Conservation (phyloP, 2,888 invertebrate species). For the Parnassius mnemosyne region DNA sequence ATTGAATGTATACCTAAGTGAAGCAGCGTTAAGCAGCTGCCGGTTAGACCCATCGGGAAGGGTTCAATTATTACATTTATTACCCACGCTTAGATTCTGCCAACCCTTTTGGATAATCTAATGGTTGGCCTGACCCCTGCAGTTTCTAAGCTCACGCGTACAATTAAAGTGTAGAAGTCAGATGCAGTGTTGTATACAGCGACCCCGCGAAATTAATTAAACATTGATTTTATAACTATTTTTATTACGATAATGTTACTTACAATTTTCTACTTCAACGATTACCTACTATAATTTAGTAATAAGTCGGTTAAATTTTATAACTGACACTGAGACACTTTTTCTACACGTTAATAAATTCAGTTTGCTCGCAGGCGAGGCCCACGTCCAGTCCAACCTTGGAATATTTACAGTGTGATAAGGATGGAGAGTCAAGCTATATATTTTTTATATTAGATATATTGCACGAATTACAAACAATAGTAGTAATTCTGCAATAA, state of each 20-base stretch:
- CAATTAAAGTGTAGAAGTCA: slow-evolving; percentile 31
- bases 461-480: too few relatives aligned
- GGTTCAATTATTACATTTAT: slow-evolving; percentile 59
- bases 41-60: slow-evolving; percentile 45
- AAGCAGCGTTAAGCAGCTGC: slow-evolving; percentile 53
- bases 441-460: too few relatives aligned
- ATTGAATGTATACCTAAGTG: not conserved
- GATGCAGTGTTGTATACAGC: slow-evolving; percentile 45
- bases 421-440: too few relatives aligned
- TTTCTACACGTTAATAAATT: too few relatives aligned
- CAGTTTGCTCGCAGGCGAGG: too few relatives aligned
- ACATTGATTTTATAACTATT: slow-evolving; percentile 18
- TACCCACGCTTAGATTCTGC: slow-evolving; percentile 62
- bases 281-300: not conserved
- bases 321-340: too few relatives aligned
- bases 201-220: slow-evolving; percentile 35
- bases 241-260: slow-evolving; percentile 9
- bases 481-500: too few relatives aligned
- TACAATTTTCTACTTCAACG: slow-evolving; percentile 8
- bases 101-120: slow-evolving; percentile 72
- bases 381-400: too few relatives aligned
- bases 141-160: slow-evolving; percentile 47
- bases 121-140: slow-evolving; percentile 38
- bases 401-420: too few relatives aligned
- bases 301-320: too few relatives aligned